Percentiles rank a stretch among this genome's conserved stretches.
These are phyloP conservation scores for Glyphotaelius pellucidus DNA, from an alignment of 2,888 invertebrate species.

Conservation along the genomic window DNA sequence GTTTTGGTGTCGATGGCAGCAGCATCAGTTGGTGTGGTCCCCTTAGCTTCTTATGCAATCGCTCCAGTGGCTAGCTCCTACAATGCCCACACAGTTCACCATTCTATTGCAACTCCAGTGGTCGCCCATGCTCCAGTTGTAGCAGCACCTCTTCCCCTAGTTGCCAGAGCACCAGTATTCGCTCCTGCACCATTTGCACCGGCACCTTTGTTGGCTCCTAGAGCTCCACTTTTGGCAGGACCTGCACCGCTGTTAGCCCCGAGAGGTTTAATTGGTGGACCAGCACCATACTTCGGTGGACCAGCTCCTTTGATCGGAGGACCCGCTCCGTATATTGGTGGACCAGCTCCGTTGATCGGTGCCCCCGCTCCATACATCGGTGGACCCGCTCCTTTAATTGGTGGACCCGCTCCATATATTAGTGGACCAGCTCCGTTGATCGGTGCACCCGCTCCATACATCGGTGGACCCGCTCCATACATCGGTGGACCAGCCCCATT, in stretches of 20 bases:
- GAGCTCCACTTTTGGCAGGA: conserved; percentile 50
- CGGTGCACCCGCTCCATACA: conserved; percentile 47
- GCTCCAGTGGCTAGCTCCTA: conserved; percentile 88
- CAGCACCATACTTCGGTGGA: conserved; percentile 46
- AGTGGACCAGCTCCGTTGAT: conserved; percentile 46
- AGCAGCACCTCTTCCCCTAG: conserved; percentile 19
- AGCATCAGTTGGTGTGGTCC: conserved; percentile 42
- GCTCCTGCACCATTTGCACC: conserved; percentile 49
- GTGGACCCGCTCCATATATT: conserved; percentile 46
- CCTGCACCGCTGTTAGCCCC: conserved; percentile 19
- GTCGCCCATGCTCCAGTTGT: conserved; percentile 62
- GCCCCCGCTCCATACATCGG: conserved; percentile 42
- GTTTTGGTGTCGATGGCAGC: conserved; percentile 27
- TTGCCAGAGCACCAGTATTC: conserved; percentile 42
- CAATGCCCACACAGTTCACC: conserved; percentile 86
- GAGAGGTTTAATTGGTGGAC: conserved; percentile 11
- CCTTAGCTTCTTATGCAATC: conserved; percentile 58
- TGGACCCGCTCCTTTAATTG: conserved; percentile 34
- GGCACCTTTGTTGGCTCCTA: conserved; percentile 41
- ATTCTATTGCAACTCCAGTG: conserved; percentile 84
- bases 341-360: conserved; percentile 43
- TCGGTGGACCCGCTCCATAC: conserved; percentile 53
- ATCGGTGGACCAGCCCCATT: conserved; percentile 27
- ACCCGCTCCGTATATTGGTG: conserved; percentile 51
- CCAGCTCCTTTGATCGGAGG: conserved; percentile 44